Evolutionary conservation across 2,113 vertebrate genomes (phyloP), one percentile per base, ranked within the genome.

Genomic region (Sarotherodon lohbergeri): DNA sequence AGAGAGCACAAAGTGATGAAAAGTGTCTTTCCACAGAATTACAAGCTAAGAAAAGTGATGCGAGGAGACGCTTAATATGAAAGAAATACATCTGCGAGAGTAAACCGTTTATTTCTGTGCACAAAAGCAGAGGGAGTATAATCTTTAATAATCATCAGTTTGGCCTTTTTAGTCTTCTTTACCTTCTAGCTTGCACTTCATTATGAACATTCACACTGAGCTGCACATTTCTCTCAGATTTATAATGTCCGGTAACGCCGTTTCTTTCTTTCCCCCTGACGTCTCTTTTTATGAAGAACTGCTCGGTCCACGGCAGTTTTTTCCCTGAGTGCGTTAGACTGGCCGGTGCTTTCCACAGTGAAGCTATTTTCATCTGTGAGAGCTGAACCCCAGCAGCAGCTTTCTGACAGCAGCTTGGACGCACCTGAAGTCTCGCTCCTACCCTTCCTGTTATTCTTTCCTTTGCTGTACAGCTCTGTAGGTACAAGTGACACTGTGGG

Each of bases 381-480:
- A 80, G 56, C 85, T 50, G 34, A 87, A 34, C n/a, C 29, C 22
- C 55, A 87, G 16, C 55, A 87, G 10, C 86, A 71, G 54, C 41
- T 80, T 79, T 90, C 14, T 85, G 63, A 80, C 57, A 80, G 88
- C 46, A 36, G 46, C 71, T 90, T 85, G 68, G 87, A 83, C 27
- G 48, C 43, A 54, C 86, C 68, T 81, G 87, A 43, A 36, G 50
- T 54, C 50, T 78, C 6, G 11, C 86, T 76, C 90, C 89, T 86
- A 88, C 76, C 48, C 84, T 86, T 92, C 85, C 89, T 90, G 87
- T 91, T 89, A 81, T 89, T 91, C 68, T 92, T 66, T 54, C 84
- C 83, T 83, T 79, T 57, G 16, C 81, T 73, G 73, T 80, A 55
- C 80, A 83, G 24, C 83, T 73, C 63, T 86, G 6, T n/a, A 22